Conservation (phyloP, 2,797 vertebrate species). For the Fratercula arctica region DNA sequence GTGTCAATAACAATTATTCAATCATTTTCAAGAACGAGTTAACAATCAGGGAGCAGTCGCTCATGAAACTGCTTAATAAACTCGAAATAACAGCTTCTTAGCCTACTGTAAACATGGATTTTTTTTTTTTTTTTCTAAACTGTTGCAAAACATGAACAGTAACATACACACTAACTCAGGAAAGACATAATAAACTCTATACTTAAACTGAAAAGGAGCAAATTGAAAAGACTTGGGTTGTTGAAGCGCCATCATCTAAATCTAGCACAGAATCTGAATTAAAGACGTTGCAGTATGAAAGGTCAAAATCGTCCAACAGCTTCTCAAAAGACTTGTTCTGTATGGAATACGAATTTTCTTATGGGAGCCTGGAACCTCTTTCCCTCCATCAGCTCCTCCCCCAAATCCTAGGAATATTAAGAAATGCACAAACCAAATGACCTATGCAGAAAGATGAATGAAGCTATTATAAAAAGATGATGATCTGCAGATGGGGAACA, state of each 20-base stretch:
- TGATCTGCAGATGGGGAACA: not conserved
- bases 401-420: not conserved
- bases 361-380: not conserved
- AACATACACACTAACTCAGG: not conserved
- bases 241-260: not conserved
- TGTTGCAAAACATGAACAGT: not conserved
- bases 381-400: not conserved
- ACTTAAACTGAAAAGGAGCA: not conserved
- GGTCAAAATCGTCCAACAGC: not conserved
- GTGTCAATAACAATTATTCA: not conserved
- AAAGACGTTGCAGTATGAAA: not conserved
- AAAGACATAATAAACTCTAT: not conserved
- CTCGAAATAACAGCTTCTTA: not conserved
- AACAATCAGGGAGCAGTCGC: not conserved
- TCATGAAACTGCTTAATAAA: not conserved
- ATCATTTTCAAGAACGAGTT: not conserved
- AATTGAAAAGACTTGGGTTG: not conserved
- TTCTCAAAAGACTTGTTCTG: not conserved
- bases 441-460: not conserved
- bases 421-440: not conserved
- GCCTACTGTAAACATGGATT: not conserved
- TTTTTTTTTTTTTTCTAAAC: not conserved
- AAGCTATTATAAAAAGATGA: constrained; percentile 7
- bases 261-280: not conserved
- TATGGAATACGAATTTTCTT: not conserved